A percentile compares a stretch with the other conserved stretches of the same genome.
These are phyloP conservation scores for Parasteatoda tepidariorum DNA, from an alignment of 1,140 invertebrate genomes.

Conservation along the genomic window DNA sequence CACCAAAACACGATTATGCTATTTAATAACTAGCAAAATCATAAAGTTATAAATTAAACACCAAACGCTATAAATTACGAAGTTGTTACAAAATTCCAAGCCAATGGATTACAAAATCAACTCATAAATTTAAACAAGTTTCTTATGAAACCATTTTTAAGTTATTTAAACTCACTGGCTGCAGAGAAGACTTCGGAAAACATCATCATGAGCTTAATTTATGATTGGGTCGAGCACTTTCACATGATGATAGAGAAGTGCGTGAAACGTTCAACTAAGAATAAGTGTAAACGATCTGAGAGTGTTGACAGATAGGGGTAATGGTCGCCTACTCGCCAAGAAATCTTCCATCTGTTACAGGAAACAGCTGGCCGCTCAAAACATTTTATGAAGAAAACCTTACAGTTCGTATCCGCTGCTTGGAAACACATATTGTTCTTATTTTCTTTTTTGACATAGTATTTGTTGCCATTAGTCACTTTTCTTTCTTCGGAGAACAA, in stretches of 20 bases:
- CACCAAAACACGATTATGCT: too few species aligned
- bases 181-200: not conserved
- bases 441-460: not conserved
- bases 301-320: constrained; percentile 16
- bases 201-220: not conserved
- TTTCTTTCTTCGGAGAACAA: not conserved
- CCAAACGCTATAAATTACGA: too few species aligned
- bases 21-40: not conserved
- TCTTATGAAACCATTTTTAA: too few species aligned
- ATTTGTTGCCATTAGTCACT: not conserved
- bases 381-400: not conserved
- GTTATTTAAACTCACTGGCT: not conserved
- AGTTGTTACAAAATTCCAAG: too few species aligned
- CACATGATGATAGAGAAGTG: too few species aligned
- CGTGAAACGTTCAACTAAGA: not conserved
- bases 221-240: not conserved
- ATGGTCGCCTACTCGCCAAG: not conserved
- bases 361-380: constrained; percentile 25
- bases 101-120: not conserved
- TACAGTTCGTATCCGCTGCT: not conserved
- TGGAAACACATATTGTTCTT: not conserved
- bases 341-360: constrained; percentile 36
- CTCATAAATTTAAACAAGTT: not conserved
- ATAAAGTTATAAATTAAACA: too few species aligned
- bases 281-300: not conserved